Evolutionary conservation across 2,888 invertebrate genomes (phyloP), one percentile per base, ranked within the genome.

Genomic region (Agrypnus murinus): DNA sequence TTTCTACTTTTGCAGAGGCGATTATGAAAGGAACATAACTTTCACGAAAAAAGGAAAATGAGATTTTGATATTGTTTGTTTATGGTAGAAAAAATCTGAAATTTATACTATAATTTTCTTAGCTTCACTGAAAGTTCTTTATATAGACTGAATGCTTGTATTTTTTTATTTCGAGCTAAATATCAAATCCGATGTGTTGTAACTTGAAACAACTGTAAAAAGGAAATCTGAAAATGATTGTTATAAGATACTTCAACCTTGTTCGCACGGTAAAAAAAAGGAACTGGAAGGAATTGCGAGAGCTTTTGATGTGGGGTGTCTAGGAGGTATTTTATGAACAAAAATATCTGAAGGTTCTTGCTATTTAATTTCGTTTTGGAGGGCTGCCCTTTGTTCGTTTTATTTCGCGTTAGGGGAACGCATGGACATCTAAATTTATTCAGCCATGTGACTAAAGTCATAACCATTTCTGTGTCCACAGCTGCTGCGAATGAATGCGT

Each of bases 401-500:
- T 59, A 58, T 66, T 66, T 66, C 59, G 48, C 48, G 32, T 66
- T 66, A 50, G 58, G 48, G 59, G 59, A 59, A 66, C 38, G 40
- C 59, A 55, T 65, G 59, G 59, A 59, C 66, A 66, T 66, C 59
- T 66, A 59, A 66, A 66, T 66, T 59, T 66, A 66, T 66, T 48
- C 59, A 59, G 48, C 38, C 66, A 58, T 58, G 58, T 59, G 58
- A 66, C 59, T 59, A 59, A 59, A 66, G 66, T 46, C 58, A 66
- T 66, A 66, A 59, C 66, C 66, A 59, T 70, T 65, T 65, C 55
- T 17, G 55, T 60, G 65, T 59, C 60, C 59, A 58, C 70, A 65
- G 70, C 50, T 70, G 70, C 70, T 59, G 59, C 65, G 65, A 70
- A 70, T 70, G 70, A 65, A 69, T 70, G 59, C 70, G 70, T 69